Evolutionary conservation across 2,888 invertebrate genomes (phyloP).

Genomic region (Coelopa pilipes): DNA sequence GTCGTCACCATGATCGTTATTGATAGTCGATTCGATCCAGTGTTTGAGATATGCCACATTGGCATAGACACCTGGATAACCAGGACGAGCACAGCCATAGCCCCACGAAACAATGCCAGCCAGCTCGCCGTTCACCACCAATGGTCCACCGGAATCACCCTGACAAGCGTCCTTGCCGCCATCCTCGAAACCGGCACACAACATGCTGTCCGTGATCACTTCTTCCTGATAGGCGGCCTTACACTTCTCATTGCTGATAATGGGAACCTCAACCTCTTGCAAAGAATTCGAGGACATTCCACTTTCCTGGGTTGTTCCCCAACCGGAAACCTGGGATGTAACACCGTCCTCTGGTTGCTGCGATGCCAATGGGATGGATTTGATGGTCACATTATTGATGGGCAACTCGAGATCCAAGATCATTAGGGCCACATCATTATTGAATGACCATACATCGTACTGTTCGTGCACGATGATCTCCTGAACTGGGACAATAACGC

Average conservation of each 20-base stretch:
- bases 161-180: conserved; percentile 59
- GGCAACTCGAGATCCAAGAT: conserved; percentile 49
- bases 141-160: conserved; percentile 62
- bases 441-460: conserved; percentile 62
- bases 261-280: conserved; percentile 52
- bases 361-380: conserved; percentile 45
- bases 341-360: conserved; percentile 46
- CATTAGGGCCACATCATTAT: conserved; percentile 71
- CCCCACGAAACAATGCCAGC: conserved; percentile 63
- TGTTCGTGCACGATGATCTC: conserved; percentile 67
- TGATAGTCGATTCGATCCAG: conserved; percentile 46
- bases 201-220: conserved; percentile 56
- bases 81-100: conserved; percentile 56
- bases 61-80: conserved; percentile 58
- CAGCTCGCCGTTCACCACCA: conserved; percentile 51
- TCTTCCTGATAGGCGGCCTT: conserved; percentile 44
- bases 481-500: conserved; percentile 67
- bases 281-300: conserved; percentile 47
- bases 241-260: conserved; percentile 52
- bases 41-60: conserved; percentile 44
- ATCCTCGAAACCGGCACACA: conserved; percentile 55
- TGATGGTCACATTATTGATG: conserved; percentile 46
- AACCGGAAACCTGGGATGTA: conserved; percentile 52
- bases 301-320: conserved; percentile 53
- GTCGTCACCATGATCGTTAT: not conserved